Percentiles rank a stretch among this genome's conserved stretches.
phyloP scores from a whole-genome alignment of 2,888 invertebrate species.

The Sylvicola fuscatus region DNA sequence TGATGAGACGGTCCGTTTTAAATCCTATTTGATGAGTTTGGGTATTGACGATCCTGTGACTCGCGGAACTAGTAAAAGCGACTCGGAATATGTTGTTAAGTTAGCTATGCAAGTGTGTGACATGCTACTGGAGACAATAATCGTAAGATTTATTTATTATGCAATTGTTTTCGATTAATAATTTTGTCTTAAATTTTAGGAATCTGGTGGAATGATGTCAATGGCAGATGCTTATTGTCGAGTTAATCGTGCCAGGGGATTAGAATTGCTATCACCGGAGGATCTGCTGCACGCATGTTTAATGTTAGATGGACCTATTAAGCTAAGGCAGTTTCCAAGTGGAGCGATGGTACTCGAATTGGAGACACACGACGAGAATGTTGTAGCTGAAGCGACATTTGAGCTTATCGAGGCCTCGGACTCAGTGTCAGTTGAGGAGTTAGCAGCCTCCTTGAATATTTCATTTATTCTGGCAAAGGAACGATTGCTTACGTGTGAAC shows the following conservation, averaged over 20 bases:
- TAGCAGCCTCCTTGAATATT: constrained; percentile 64
- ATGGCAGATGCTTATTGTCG: constrained; percentile 93
- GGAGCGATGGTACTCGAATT: constrained; percentile 91
- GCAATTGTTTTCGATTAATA: constrained; percentile 1
- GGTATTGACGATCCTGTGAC: constrained; percentile 98
- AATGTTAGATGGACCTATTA: constrained; percentile 43
- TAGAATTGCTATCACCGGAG: constrained; percentile 91
- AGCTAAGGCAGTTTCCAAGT: constrained; percentile 69
- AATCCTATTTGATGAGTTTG: constrained; percentile 86
- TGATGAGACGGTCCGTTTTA: constrained; percentile 92
- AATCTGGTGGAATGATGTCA: constrained; percentile 91
- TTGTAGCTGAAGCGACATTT: constrained; percentile 43
- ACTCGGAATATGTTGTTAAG: constrained; percentile 64
- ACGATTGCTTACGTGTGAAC: constrained; percentile 69
- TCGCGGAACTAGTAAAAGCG: constrained; percentile 68
- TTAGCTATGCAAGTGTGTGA: constrained; percentile 71
- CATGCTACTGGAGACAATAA: constrained; percentile 60
- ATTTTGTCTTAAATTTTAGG: constrained; percentile 26
- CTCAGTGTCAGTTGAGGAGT: constrained; percentile 65
- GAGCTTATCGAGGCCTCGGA: constrained; percentile 41
- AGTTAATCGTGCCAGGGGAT: constrained; percentile 86
- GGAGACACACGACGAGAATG: constrained; percentile 48
- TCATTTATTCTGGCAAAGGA: constrained; percentile 82
- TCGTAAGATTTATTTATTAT: constrained; percentile 39
- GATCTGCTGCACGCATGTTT: constrained; percentile 86